These are phyloP conservation scores for Limnephilus rhombicus DNA, from an alignment of 2,888 invertebrate genomes.

Conservation along the genomic window DNA sequence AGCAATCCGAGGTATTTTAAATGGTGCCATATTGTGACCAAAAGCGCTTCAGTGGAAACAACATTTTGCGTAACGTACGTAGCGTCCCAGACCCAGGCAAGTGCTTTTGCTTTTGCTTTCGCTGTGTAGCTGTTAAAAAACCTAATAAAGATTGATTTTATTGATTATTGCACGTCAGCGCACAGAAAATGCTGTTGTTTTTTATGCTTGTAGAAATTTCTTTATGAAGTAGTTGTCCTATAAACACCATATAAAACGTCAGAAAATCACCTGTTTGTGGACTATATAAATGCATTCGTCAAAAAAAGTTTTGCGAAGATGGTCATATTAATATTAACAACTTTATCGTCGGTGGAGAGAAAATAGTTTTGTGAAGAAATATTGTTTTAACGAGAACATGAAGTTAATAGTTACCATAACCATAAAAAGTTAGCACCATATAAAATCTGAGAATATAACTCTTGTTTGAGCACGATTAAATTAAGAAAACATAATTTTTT, in stretches of 20 bases:
- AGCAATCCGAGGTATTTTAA: no score
- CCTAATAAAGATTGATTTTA: not conserved
- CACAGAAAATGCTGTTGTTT: not conserved
- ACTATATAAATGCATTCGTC: not conserved
- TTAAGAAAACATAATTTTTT: not conserved
- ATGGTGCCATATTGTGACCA: no score
- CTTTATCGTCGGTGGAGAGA: not conserved
- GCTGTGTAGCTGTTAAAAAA: not conserved
- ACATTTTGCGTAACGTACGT: no score
- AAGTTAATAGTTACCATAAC: not conserved
- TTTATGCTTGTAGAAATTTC: not conserved
- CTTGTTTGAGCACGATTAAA: not conserved
- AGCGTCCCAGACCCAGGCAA: not conserved
- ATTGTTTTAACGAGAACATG: not conserved
- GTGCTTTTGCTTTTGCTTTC: not conserved
- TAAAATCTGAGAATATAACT: not conserved
- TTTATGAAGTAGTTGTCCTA: not conserved
- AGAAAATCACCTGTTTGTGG: not conserved
- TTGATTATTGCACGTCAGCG: not conserved
- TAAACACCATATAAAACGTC: not conserved
- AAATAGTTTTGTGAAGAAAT: not conserved
- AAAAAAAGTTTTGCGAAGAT: not conserved
- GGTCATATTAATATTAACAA: not conserved
- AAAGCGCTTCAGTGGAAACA: no score
- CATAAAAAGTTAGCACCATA: not conserved